These are phyloP conservation scores for Dermatophagoides farinae DNA, from an alignment of 1,140 invertebrate species.

Conservation along the genomic window DNA sequence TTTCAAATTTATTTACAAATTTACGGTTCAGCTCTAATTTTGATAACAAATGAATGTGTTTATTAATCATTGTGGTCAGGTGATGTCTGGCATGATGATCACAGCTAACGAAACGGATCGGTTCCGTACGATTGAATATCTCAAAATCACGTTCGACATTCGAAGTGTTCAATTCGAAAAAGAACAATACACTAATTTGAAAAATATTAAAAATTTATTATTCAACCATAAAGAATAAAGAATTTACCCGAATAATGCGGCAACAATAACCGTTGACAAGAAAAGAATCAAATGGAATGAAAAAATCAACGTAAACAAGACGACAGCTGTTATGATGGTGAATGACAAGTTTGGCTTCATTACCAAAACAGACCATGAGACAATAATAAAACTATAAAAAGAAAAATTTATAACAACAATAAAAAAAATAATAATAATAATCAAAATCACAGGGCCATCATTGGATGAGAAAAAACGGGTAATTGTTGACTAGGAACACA, in stretches of 20 bases:
- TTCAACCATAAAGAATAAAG: background rate
- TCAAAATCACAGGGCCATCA: no score
- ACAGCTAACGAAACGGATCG: background rate
- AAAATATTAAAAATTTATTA: background rate
- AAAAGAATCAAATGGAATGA: background rate
- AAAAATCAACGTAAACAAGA: background rate
- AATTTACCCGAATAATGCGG: background rate
- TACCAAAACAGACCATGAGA: no score
- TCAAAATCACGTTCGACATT: constrained; percentile 1
- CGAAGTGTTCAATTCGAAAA: background rate
- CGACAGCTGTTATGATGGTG: background rate
- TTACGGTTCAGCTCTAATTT: background rate
- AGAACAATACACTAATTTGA: background rate
- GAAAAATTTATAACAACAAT: background rate
- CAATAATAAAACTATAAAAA: background rate
- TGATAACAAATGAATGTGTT: background rate
- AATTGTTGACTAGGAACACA: no score
- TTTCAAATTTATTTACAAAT: constrained; percentile 41
- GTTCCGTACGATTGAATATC: background rate
- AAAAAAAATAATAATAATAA: background rate
- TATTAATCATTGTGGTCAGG: background rate
- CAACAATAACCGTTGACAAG: background rate
- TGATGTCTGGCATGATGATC: background rate
- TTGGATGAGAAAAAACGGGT: no score
- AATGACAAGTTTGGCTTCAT: no score